Evolutionary conservation across 2,797 vertebrate genomes (phyloP).

Genomic region (Heterohyrax brucei): DNA sequence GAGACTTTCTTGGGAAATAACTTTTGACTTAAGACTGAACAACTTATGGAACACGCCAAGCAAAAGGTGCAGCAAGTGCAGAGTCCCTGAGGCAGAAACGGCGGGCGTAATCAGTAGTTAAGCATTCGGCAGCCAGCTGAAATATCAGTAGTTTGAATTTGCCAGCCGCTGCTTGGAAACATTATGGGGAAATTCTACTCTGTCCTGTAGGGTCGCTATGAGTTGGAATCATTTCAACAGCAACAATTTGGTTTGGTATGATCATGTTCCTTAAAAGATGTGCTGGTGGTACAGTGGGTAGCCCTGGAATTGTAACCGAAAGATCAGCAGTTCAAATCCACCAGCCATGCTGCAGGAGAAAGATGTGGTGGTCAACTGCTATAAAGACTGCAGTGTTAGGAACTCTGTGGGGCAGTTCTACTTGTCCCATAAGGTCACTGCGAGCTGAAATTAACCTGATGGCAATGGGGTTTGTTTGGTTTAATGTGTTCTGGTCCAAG

Average conservation of each 20-base stretch:
- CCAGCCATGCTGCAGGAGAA: neutral
- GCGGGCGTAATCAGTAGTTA: neutral
- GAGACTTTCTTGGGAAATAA: neutral
- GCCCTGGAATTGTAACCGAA: neutral
- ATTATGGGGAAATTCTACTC: too few species aligned
- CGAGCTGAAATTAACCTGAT: neutral
- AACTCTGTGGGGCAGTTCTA: neutral
- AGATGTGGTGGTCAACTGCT: neutral
- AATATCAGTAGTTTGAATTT: neutral
- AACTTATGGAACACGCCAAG: neutral
- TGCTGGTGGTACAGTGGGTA: neutral
- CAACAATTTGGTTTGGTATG: neutral
- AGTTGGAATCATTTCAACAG: neutral
- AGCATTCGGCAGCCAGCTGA: neutral
- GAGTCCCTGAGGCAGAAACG: too few species aligned
- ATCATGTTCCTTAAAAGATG: neutral
- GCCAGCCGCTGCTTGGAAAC: neutral
- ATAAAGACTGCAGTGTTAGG: neutral
- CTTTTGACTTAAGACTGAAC: conserved; percentile 30
- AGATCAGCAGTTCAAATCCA: neutral
- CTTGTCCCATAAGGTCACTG: neutral
- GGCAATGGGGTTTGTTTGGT: neutral
- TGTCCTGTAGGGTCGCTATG: neutral
- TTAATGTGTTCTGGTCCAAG: too few species aligned
- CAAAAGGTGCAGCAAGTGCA: neutral